Evolutionary conservation across 2,888 invertebrate species (phyloP).

Genomic region (Drosophila picticornis): DNA sequence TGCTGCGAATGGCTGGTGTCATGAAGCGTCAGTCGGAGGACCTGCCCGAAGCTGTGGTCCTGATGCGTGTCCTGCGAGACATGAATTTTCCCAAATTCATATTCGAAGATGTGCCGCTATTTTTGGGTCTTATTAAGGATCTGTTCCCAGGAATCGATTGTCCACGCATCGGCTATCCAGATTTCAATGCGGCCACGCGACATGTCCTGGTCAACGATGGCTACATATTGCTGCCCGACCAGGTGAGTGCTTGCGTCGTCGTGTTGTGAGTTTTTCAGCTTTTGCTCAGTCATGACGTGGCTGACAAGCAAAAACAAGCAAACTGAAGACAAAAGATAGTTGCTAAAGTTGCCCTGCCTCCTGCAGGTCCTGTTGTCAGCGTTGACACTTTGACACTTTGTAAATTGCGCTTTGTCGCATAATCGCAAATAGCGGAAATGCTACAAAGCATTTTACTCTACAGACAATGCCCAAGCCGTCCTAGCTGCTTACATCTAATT

Average conservation of each 20-base stretch:
- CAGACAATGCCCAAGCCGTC: background rate
- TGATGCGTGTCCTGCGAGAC: slow-evolving; percentile 96
- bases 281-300: slow-evolving; percentile 45
- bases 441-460: slow-evolving; percentile 71
- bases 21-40: slow-evolving; percentile 92
- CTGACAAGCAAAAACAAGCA: slow-evolving; percentile 50
- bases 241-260: slow-evolving; percentile 86
- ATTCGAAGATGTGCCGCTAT: slow-evolving; percentile 95
- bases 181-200: slow-evolving; percentile 93
- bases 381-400: slow-evolving; percentile 83
- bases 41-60: slow-evolving; percentile 93
- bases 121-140: slow-evolving; percentile 93
- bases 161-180: slow-evolving; percentile 94
- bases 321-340: slow-evolving; percentile 39
- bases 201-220: slow-evolving; percentile 88
- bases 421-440: slow-evolving; percentile 75
- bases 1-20: slow-evolving; percentile 96
- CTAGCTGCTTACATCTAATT: slow-evolving; percentile 60
- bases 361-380: slow-evolving; percentile 50
- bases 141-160: slow-evolving; percentile 96
- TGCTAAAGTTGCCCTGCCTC: slow-evolving; percentile 31
- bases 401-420: slow-evolving; percentile 77
- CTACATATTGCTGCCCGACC: slow-evolving; percentile 89
- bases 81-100: slow-evolving; percentile 98
- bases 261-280: slow-evolving; percentile 18